Evolutionary conservation across 2,888 invertebrate genomes (phyloP).

Genomic region (Aproaerema taeniolella): DNA sequence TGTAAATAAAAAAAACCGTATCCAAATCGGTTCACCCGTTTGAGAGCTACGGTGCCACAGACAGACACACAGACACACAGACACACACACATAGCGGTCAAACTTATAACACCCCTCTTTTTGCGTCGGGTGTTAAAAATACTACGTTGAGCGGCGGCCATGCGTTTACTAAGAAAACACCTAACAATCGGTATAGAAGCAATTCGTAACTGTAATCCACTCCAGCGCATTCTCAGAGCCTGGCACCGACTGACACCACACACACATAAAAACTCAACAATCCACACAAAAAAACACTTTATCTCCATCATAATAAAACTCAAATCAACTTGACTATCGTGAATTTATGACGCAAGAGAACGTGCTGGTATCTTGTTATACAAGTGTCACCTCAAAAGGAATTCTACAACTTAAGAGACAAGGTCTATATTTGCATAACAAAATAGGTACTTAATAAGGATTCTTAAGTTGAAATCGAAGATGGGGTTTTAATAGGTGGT

Average conservation of each 20-base stretch:
- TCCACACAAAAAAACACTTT: neutral
- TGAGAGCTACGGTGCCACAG: too few relatives aligned
- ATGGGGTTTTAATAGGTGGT: neutral
- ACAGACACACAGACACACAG: too few relatives aligned
- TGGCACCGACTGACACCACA: constrained; percentile 21
- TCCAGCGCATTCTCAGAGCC: constrained; percentile 19
- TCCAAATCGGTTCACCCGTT: too few relatives aligned
- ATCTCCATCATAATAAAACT: neutral
- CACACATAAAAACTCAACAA: constrained; percentile 4
- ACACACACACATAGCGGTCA: too few relatives aligned
- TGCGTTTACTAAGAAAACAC: too few relatives aligned
- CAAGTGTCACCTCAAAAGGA: too few relatives aligned
- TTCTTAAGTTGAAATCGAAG: neutral
- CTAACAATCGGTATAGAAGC: constrained; percentile 19
- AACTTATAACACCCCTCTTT: too few relatives aligned
- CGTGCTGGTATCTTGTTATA: too few relatives aligned
- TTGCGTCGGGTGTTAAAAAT: too few relatives aligned
- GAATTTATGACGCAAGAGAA: too few relatives aligned
- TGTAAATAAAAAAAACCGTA: too few relatives aligned
- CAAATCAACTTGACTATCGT: neutral
- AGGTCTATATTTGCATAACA: constrained; percentile 1
- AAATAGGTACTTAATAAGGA: neutral
- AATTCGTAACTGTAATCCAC: constrained; percentile 22
- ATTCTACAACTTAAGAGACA: neutral
- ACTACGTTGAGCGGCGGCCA: too few relatives aligned